Percentiles rank a stretch among this genome's conserved stretches.
These are phyloP conservation scores for Anoura caudifer DNA, from an alignment of 2,113 vertebrate genomes.

Conservation along the genomic window DNA sequence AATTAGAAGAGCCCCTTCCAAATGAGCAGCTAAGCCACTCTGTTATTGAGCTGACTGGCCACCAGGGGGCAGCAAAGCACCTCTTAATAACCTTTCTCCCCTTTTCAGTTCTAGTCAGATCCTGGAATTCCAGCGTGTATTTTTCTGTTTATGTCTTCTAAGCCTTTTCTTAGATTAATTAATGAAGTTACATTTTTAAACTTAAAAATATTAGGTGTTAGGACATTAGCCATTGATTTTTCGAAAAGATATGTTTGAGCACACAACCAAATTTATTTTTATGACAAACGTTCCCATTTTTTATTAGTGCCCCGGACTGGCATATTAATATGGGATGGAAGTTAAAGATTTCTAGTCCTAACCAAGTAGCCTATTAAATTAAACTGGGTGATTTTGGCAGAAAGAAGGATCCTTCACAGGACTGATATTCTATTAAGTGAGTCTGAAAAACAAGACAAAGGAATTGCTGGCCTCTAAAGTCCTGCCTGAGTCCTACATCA, in stretches of 20 bases:
- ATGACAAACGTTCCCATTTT: neutral
- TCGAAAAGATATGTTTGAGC: neutral
- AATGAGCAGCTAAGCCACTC: neutral
- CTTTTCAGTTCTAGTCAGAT: neutral
- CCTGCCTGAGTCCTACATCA: neutral
- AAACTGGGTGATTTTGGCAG: neutral
- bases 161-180: neutral
- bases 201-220: neutral
- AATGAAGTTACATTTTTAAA: neutral
- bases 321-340: neutral
- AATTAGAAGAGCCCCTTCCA: neutral
- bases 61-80: slow-evolving; percentile 78
- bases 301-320: neutral
- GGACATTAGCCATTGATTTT: neutral
- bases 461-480: neutral
- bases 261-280: neutral
- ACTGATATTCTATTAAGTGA: slow-evolving; percentile 24
- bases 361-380: slow-evolving; percentile 37
- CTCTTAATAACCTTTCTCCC: neutral
- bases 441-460: slow-evolving; percentile 50
- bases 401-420: slow-evolving; percentile 27
- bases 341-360: slow-evolving; percentile 13
- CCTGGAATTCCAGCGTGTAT: neutral
- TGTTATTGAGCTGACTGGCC: slow-evolving; percentile 20
- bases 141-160: neutral